Base-by-base conservation (phyloP, 2,797 vertebrate genomes). In the Meda fulgida region DNA sequence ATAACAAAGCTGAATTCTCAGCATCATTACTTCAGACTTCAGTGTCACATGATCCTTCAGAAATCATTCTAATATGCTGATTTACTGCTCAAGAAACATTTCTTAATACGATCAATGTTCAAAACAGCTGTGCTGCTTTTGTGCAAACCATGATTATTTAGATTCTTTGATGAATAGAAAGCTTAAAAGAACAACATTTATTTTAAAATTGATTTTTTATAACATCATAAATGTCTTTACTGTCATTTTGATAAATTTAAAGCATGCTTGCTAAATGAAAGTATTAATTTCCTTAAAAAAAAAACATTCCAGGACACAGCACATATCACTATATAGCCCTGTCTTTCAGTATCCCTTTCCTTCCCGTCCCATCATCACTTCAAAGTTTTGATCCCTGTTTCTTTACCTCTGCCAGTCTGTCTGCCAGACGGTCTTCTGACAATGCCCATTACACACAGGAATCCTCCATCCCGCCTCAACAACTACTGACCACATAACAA, bases 361-460 rank as follows among this genome's bases (percentile, higher is more conserved):
- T 26, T 43, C n/a, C 58, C 26, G 23, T 79, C 60, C 18, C 19
- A 79, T 4, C 26, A 34, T 46, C 58, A 31, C 26, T 13, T 19
- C 40, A 31, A 16, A 21, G 9, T 67, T 80, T 69, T 70, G 23
- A 40, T 40, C 51, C 26, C 46, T 0, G 21, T 55, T 69, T 51
- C 43, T 51, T n/a, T 51, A 16, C 29, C 66, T 70, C 48, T 55
- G 48, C 65, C 48, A 70, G 26, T 38, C 65, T 80, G 79, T 23
- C 19, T 69, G 78, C 29, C 70, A 83, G 29, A 75, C 70, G 9
- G 81, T 75, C 23, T 5, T 69, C 19, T 23, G 31, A 51, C 79
- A 55, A 14, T 69, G 55, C 38, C 53, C 26, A 63, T 83, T 65
- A 7, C 71, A 83, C 70, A 48, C 71, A 75, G 26, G 70, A 75